Evolutionary conservation across 1,140 invertebrate genomes (phyloP).

Genomic region (Neotoxoptera formosana): DNA sequence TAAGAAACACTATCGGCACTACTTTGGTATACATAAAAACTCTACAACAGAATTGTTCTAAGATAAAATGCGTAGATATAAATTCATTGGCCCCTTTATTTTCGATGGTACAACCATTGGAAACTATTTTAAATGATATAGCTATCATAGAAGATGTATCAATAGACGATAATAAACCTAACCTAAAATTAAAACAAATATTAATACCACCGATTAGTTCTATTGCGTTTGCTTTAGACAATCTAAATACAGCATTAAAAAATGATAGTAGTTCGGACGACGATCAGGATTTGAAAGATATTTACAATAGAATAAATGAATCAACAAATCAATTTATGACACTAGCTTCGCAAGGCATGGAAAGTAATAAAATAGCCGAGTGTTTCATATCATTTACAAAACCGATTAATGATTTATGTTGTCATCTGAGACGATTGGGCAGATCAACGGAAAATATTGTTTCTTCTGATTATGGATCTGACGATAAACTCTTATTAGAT

Average conservation of each 20-base stretch:
- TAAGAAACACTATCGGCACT: conserved; percentile 33
- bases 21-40: conserved; percentile 21
- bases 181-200: not conserved
- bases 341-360: not conserved
- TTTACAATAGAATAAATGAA: conserved; percentile 16
- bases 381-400: conserved; percentile 51
- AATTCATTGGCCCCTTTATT: not conserved
- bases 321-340: not conserved
- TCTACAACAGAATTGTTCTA: conserved; percentile 5
- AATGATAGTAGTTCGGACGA: not conserved
- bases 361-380: conserved; percentile 33
- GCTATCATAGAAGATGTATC: not conserved
- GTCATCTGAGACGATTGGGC: not conserved
- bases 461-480: conserved; percentile 43
- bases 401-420: conserved; percentile 49
- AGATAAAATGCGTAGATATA: not conserved
- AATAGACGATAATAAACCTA: not conserved
- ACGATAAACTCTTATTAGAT: conserved; percentile 39
- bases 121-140: conserved; percentile 36
- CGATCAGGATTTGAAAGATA: conserved; percentile 30
- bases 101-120: conserved; percentile 40
- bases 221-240: conserved; percentile 27
- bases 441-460: conserved; percentile 45
- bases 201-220: conserved; percentile 46
- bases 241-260: not conserved